Evolutionary conservation across 2,113 vertebrate species (phyloP), one percentile per base, ranked within the genome.

Genomic region (Gorilla gorilla): DNA sequence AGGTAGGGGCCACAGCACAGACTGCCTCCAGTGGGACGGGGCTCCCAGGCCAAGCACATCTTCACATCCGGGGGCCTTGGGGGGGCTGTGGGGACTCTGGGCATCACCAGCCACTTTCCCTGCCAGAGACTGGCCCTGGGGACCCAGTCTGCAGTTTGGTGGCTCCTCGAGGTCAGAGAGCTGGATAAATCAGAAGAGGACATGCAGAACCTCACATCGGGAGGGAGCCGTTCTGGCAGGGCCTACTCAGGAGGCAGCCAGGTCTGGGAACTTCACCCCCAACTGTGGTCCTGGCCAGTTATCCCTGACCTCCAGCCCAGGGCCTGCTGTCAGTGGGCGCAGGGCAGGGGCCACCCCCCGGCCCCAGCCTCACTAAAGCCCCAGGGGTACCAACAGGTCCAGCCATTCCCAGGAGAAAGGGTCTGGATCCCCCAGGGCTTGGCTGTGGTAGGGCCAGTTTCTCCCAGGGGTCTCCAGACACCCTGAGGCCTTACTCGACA

Each of bases 401-500:
- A 14, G n/a, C 40, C 43, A n/a, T 14, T n/a, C 22, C n/a, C 75
- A 13, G 50, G 43, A 64, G n/a, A 64, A 12, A 27, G 57, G 12
- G 30, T 11, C 9, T 25, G 11, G 14, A 35, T 48, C 72, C 89
- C 16, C 43, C 7, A 4, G 66, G 61, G n/a, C 61, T 43, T 45
- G 57, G 66, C 40, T 10, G 43, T 30, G 32, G 22, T 1, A 6
- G 72, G 48, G 20, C 70, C 35, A 17, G n/a, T 38, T 66, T 59
- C 93, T 72, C 50, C 45, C 70, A 17, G 48, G 76, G 55, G 14
- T 18, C n/a, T 40, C 59, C 18, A 18, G 66, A 22, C 12, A 30
- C 68, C 17, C 0, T 14, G 75, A 43, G 40, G 4, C 89, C 99
- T 99, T 94, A 99, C 99, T 99, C 98, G 4, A 97, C 13, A 0